phyloP scores from a whole-genome alignment of 92 coral and sea anemone species.

The Palythoa grandis region DNA sequence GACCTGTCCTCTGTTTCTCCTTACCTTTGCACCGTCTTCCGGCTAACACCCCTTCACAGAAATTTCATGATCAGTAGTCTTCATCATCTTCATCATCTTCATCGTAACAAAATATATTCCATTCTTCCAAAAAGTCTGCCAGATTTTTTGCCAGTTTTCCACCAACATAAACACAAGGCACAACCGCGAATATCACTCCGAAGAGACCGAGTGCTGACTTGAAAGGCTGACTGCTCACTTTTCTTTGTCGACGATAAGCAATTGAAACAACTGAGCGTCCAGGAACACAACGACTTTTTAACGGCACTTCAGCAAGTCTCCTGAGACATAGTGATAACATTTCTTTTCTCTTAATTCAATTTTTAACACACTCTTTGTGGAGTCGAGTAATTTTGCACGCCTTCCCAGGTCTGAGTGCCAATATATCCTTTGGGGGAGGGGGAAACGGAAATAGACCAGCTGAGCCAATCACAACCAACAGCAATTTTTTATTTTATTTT shows the following conservation, averaged over 20 bases:
- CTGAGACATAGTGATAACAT: conserved; percentile 33
- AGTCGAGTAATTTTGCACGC: not conserved
- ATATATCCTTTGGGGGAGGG: not conserved
- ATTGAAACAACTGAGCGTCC: conserved; percentile 25
- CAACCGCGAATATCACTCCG: conserved; percentile 52
- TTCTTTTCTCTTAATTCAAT: not conserved
- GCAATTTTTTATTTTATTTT: too few species aligned
- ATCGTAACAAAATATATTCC: conserved; percentile 87
- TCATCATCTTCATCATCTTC: conserved; percentile 95
- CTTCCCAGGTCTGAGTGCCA: not conserved
- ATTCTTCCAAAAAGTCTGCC: conserved; percentile 83
- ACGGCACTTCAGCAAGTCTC: conserved; percentile 14
- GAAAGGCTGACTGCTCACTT: conserved; percentile 41
- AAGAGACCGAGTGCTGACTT: conserved; percentile 48
- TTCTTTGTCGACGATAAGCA: not conserved
- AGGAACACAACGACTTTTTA: not conserved
- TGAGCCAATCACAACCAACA: too few species aligned
- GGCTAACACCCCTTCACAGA: too few species aligned
- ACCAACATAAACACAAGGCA: conserved; percentile 76
- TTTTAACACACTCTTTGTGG: not conserved
- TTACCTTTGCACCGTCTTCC: too few species aligned
- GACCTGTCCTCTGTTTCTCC: too few species aligned
- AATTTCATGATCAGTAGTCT: conserved; percentile 52
- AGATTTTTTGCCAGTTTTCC: conserved; percentile 74
- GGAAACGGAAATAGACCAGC: not conserved